Evolutionary conservation across 2,888 invertebrate genomes (phyloP).

Genomic region (Melanophora roralis): DNA sequence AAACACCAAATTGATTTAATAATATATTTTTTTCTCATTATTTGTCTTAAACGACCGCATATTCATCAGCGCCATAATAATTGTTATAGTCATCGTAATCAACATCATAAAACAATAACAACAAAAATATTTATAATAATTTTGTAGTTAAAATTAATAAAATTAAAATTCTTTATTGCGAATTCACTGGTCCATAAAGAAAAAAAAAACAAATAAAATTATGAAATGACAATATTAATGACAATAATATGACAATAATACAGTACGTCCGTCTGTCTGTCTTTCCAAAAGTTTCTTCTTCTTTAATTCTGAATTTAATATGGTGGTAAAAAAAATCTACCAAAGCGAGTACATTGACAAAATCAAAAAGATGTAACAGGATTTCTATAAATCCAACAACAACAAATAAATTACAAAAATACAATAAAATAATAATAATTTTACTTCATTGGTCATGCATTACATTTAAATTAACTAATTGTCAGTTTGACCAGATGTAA

Average conservation of each 20-base stretch:
- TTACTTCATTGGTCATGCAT: slow-evolving; percentile 56
- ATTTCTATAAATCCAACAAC: slow-evolving; percentile 39
- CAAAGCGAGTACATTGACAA: background rate
- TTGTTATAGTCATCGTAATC: slow-evolving; percentile 31
- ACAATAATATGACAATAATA: slow-evolving; percentile 44
- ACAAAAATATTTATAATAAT: slow-evolving; percentile 7
- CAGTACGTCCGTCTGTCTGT: background rate
- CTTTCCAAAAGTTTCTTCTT: background rate
- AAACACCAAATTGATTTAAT: background rate
- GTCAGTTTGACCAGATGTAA: slow-evolving; percentile 59
- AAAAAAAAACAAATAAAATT: slow-evolving; percentile 53
- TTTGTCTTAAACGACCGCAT: slow-evolving; percentile 54
- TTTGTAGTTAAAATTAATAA: slow-evolving; percentile 54
- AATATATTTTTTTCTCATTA: background rate
- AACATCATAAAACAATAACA: background rate
- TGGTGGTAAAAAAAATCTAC: background rate
- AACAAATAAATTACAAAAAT: slow-evolving; percentile 24
- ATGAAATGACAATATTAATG: slow-evolving; percentile 46
- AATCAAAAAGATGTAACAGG: slow-evolving; percentile 26
- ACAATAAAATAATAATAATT: slow-evolving; percentile 8
- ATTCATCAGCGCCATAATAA: slow-evolving; percentile 40
- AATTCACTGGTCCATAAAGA: slow-evolving; percentile 41
- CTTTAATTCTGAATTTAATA: too few species aligned
- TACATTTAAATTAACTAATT: slow-evolving; percentile 63
- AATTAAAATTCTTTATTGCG: slow-evolving; percentile 49